phyloP scores from a whole-genome alignment of 2,888 invertebrate genomes.

The Neocrepidodera transversa region DNA sequence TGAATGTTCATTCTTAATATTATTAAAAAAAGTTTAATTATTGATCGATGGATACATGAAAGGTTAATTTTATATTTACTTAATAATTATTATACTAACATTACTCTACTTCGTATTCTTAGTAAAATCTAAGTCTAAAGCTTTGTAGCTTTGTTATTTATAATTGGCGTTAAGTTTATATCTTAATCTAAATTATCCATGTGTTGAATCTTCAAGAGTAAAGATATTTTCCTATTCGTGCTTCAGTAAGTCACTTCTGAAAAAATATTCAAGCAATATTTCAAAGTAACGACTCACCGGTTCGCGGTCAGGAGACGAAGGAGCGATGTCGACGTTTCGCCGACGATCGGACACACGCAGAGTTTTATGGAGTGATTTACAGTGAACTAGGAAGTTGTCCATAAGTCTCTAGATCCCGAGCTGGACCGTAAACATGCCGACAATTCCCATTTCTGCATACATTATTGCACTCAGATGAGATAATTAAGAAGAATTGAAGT shows the following conservation, averaged over 20 bases:
- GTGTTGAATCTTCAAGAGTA: background rate
- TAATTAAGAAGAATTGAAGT: slow-evolving; percentile 12
- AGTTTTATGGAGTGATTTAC: slow-evolving; percentile 50
- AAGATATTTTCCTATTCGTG: background rate
- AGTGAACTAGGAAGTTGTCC: slow-evolving; percentile 47
- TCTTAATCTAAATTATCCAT: too few relatives aligned
- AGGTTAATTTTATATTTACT: too few relatives aligned
- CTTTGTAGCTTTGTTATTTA: too few relatives aligned
- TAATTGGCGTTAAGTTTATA: too few relatives aligned
- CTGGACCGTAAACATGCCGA: slow-evolving; percentile 16
- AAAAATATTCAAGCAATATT: slow-evolving; percentile 19
- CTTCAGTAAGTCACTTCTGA: background rate
- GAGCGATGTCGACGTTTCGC: slow-evolving; percentile 48
- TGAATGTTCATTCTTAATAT: too few relatives aligned
- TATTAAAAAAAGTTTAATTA: too few relatives aligned
- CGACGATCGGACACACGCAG: slow-evolving; percentile 49
- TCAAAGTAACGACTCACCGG: slow-evolving; percentile 26
- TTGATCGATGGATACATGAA: too few relatives aligned
- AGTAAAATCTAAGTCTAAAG: too few relatives aligned
- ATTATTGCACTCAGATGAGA: slow-evolving; percentile 17
- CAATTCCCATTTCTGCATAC: slow-evolving; percentile 20
- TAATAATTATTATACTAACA: too few relatives aligned
- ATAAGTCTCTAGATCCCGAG: slow-evolving; percentile 36
- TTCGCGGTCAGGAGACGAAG: slow-evolving; percentile 26
- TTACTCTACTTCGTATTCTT: too few relatives aligned